Conservation (phyloP, 2,797 vertebrate species). For the Pangasius djambal region DNA sequence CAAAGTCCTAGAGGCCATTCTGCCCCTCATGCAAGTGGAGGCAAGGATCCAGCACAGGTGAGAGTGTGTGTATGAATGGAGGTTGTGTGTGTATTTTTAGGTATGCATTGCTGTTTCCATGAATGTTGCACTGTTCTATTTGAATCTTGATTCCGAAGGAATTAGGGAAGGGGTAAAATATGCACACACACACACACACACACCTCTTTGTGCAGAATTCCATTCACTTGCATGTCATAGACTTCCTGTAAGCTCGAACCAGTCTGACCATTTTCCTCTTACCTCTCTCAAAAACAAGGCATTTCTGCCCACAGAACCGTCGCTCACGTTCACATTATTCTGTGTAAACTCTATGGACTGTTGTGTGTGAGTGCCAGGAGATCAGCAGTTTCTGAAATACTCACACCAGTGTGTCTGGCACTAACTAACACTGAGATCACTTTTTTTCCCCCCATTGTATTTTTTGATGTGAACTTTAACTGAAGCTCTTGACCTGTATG, state of each 20-base stretch:
- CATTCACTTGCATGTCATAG: background rate
- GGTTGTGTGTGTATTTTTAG: background rate
- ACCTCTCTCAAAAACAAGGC: background rate
- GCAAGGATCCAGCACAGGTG: slow-evolving; percentile 92
- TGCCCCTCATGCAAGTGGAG: slow-evolving; percentile 91
- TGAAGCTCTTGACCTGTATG: background rate
- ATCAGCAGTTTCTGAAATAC: background rate
- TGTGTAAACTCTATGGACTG: background rate
- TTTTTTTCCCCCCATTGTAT: background rate
- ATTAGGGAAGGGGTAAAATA: background rate
- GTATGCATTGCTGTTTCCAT: background rate
- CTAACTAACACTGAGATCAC: background rate
- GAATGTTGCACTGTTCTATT: background rate
- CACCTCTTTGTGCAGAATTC: background rate
- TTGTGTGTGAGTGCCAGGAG: background rate
- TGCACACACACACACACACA: background rate
- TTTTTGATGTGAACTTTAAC: background rate
- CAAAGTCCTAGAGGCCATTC: slow-evolving; percentile 94
- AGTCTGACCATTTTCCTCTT: background rate
- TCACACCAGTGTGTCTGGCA: background rate
- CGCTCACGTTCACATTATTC: background rate
- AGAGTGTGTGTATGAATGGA: slow-evolving; percentile 37
- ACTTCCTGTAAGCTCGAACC: background rate
- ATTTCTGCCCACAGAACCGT: background rate
- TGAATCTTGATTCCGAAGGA: background rate